Conservation (phyloP, 2,888 invertebrate species). For the Leptothorax acervorum region DNA sequence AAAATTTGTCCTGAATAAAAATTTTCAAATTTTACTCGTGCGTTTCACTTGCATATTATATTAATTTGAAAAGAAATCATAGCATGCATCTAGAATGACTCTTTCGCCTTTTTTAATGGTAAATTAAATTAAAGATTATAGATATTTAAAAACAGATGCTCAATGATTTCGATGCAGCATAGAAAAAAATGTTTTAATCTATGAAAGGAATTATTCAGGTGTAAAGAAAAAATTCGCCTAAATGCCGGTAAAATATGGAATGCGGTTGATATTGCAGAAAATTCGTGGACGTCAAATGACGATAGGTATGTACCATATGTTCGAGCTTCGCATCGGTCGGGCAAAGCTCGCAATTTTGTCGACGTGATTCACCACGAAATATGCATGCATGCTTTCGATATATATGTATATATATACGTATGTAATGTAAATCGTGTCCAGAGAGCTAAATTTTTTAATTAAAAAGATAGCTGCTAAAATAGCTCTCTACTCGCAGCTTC, state of each 20-base stretch:
- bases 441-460: slow-evolving; percentile 22
- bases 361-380: background rate
- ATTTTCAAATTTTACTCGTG: background rate
- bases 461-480: background rate
- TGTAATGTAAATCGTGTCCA: background rate
- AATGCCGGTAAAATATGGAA: background rate
- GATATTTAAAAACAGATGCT: background rate
- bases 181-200: background rate
- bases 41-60: background rate
- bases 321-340: background rate
- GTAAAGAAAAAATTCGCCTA: background rate
- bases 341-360: slow-evolving; percentile 20
- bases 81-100: background rate
- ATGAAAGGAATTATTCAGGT: background rate
- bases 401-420: background rate
- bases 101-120: background rate
- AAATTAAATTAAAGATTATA: background rate
- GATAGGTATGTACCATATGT: background rate
- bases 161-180: background rate
- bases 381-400: background rate
- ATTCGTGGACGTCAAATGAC: slow-evolving; percentile 10
- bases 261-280: slow-evolving; percentile 23
- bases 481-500: background rate
- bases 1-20: background rate
- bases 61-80: background rate